These are phyloP conservation scores for Tipula lateralis DNA, from an alignment of 2,888 invertebrate genomes.

Conservation along the genomic window DNA sequence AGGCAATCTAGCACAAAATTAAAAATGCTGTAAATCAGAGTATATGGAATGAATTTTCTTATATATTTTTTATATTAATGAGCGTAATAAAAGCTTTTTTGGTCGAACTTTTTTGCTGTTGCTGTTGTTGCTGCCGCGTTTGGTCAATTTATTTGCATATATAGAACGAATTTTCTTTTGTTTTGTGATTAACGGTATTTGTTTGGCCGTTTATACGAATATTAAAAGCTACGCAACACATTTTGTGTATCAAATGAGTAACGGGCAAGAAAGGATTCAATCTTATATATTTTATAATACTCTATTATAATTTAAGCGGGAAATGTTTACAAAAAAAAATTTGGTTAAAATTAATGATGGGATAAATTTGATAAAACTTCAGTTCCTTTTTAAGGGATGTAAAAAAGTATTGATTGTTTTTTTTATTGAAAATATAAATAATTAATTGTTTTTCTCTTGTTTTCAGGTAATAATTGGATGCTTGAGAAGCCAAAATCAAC, in stretches of 20 bases:
- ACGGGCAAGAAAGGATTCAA: not conserved
- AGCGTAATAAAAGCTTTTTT: constrained; percentile 6
- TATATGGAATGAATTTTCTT: not conserved
- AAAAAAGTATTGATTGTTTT: not conserved
- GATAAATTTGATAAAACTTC: not conserved
- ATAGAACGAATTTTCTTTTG: not conserved
- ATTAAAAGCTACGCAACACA: not conserved
- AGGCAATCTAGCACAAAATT: constrained; percentile 9
- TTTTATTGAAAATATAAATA: not conserved
- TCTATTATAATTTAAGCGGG: not conserved
- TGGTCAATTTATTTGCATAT: not conserved
- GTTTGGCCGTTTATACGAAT: not conserved
- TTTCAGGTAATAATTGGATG: not conserved
- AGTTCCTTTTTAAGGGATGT: not conserved
- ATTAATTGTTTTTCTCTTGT: not conserved
- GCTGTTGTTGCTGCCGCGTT: too few species aligned
- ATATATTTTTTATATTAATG: not conserved
- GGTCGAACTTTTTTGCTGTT: not conserved
- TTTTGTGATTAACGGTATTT: not conserved
- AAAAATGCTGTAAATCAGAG: not conserved
- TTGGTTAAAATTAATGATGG: not conserved
- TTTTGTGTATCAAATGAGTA: not conserved
- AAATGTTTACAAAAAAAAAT: not conserved
- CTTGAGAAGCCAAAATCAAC: too few species aligned
- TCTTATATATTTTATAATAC: not conserved